Base-by-base conservation (phyloP, 2,113 vertebrate genomes). In the Forbesichthys papilliferus region DNA sequence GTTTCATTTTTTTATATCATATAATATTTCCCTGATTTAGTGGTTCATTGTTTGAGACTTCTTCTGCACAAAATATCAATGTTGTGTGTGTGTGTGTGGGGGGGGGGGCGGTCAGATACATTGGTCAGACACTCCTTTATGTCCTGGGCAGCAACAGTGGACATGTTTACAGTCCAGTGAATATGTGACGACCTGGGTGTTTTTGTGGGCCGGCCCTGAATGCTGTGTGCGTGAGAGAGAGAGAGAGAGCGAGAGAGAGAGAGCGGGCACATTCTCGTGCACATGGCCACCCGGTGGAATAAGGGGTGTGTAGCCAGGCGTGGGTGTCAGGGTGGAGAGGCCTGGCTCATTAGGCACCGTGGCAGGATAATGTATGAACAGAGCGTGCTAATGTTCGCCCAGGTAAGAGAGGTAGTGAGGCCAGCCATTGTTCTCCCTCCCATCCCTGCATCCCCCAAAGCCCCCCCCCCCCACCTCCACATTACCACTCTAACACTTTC, bases 291-390 rank as follows among this genome's bases (percentile, higher is more conserved):
- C 60, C 66, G 34, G 14, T 67, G 82, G 85, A 86, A 89, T 88
- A 88, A 86, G 84, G 87, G 86, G 87, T 89, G 81, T 82, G 85
- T 80, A 89, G 73, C 80, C 85, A 84, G 84, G 85, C 86, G 82
- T 83, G 78, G 70, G 84, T 88, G 86, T 90, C 87, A 86, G 77
- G 80, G 84, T 84, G 84, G 82, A 85, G 87, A 88, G 82, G 84
- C 88, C 84, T 87, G 89, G 86, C 87, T 91, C 88, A 91, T 92
- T 92, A 91, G 88, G 85, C 86, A 81, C 84, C 69, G 58, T 89
- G 90, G 88, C 90, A 91, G 90, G 86, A 89, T 90, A 90, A 91
- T 88, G 76, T 90, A 90, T 89, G 89, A 88, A 86, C 84, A 87
- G 73, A 65, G 68, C 79, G 82, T 20, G 65, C 52, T 61, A 78